phyloP scores from a whole-genome alignment of 1,140 invertebrate genomes.

The Halesus radiatus region DNA sequence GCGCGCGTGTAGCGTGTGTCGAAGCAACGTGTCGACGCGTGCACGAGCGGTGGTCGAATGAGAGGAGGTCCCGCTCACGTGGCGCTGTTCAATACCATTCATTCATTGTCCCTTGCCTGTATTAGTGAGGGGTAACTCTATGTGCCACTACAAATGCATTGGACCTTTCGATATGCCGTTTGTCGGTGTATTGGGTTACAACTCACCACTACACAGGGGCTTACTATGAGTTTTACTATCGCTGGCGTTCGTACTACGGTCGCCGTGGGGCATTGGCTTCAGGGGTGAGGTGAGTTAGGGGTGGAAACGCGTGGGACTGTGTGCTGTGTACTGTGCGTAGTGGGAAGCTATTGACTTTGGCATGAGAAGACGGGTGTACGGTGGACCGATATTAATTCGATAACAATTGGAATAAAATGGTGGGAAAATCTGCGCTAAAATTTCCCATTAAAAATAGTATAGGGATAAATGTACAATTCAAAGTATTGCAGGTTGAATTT shows the following conservation, averaged over 20 bases:
- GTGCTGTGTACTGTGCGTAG: background rate
- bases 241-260: background rate
- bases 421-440: no score
- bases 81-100: slow-evolving; percentile 28
- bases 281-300: background rate
- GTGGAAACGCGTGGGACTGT: slow-evolving; percentile 24
- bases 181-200: background rate
- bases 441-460: no score
- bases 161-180: no score
- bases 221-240: no score
- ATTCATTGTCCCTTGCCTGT: slow-evolving; percentile 6
- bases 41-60: slow-evolving; percentile 61
- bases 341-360: slow-evolving; percentile 5
- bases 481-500: no score
- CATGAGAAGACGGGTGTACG: no score
- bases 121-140: slow-evolving; percentile 23
- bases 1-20: slow-evolving; percentile 62
- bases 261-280: background rate
- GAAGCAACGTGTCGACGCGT: slow-evolving; percentile 59
- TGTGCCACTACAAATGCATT: background rate
- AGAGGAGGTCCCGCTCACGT: slow-evolving; percentile 14
- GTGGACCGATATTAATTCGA: no score
- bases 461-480: no score
- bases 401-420: no score
- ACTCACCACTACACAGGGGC: background rate